phyloP scores from a whole-genome alignment of 2,888 invertebrate genomes.

The Oxyscelio sp. region DNA sequence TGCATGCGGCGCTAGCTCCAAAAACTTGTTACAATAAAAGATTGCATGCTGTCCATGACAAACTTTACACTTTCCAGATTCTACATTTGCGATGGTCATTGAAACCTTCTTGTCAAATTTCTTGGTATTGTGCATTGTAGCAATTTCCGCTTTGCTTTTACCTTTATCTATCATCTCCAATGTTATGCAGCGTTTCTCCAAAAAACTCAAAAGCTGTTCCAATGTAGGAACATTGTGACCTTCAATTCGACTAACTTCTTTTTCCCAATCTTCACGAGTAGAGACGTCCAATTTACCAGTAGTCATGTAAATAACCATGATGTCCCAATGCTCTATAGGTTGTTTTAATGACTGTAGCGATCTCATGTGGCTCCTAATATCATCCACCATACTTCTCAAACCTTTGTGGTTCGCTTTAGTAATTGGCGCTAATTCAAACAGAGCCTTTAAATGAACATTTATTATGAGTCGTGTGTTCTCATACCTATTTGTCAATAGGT shows the following conservation, averaged over 20 bases:
- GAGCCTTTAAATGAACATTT: neutral
- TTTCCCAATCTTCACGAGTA: neutral
- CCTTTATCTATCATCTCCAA: constrained; percentile 16
- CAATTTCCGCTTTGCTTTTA: neutral
- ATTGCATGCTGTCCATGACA: constrained; percentile 10
- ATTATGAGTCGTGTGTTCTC: neutral
- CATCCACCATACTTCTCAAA: neutral
- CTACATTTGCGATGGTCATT: neutral
- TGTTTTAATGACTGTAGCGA: neutral
- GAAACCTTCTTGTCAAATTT: neutral
- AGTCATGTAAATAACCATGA: neutral
- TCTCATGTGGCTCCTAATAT: neutral
- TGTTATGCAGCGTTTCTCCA: constrained; percentile 9
- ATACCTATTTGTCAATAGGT: neutral
- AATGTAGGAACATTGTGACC: neutral
- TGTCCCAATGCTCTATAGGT: too few relatives aligned
- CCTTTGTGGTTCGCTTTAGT: neutral
- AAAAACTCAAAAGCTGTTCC: constrained; percentile 10
- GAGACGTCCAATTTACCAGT: neutral
- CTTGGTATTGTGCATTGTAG: too few relatives aligned
- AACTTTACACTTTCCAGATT: neutral
- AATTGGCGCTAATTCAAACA: neutral
- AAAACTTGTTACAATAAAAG: neutral
- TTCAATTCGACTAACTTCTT: neutral
- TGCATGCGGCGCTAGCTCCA: neutral